phyloP scores from a whole-genome alignment of 1,140 invertebrate species.

The Psix sp. region DNA sequence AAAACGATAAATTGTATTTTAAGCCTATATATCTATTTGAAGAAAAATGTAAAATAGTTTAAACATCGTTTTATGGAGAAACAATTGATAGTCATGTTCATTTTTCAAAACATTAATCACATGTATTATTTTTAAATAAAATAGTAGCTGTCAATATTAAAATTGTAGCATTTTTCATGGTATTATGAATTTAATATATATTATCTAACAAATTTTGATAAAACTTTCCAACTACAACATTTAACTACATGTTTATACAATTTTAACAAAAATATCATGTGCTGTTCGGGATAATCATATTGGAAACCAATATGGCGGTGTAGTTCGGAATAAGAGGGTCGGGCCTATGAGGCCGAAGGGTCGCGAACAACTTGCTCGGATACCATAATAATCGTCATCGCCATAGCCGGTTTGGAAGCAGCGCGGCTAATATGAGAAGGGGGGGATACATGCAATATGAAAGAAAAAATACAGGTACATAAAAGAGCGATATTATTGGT shows the following conservation, averaged over 20 bases:
- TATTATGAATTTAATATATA: no score
- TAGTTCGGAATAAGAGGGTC: constrained; percentile 49
- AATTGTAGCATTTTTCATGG: no score
- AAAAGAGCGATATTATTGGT: constrained; percentile 35
- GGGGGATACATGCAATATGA: constrained; percentile 39
- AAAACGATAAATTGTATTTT: no score
- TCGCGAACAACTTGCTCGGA: constrained; percentile 53
- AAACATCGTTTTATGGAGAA: no score
- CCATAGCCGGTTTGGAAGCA: constrained; percentile 54
- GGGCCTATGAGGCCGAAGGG: constrained; percentile 57
- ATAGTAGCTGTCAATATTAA: no score
- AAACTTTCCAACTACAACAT: no score
- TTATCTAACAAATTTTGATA: no score
- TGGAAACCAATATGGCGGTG: constrained; percentile 51
- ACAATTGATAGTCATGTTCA: no score
- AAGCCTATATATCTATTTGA: no score
- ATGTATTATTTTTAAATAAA: no score
- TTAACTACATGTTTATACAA: neutral
- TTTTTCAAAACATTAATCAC: no score
- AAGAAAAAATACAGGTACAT: constrained; percentile 11
- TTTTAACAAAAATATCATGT: neutral
- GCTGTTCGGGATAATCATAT: constrained; percentile 6
- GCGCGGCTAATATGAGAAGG: constrained; percentile 10
- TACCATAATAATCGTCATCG: constrained; percentile 60
- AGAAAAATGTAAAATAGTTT: no score